Conservation (phyloP, 2,113 vertebrate genomes). For the Corythaeola cristata region DNA sequence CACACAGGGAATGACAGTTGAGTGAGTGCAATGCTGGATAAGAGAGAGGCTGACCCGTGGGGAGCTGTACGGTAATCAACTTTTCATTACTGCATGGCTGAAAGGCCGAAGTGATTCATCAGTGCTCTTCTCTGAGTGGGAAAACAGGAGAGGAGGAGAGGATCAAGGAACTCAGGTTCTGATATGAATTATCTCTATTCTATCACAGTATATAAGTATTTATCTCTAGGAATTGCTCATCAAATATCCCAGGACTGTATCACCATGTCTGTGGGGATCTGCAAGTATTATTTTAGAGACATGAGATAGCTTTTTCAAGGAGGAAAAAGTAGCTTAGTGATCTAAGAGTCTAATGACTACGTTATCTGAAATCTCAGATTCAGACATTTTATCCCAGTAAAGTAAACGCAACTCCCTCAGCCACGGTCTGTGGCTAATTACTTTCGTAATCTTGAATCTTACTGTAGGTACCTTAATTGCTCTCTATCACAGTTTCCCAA, state of each 20-base stretch:
- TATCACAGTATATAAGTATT: not conserved
- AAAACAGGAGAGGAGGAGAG: not conserved
- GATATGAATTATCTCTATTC: not conserved
- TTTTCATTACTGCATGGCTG: not conserved
- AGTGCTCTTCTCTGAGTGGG: not conserved
- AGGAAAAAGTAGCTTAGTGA: not conserved
- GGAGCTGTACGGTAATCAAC: not conserved
- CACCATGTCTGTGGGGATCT: not conserved
- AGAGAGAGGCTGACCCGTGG: not conserved
- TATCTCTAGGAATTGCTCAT: not conserved
- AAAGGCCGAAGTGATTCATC: slow-evolving; percentile 4
- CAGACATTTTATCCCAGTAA: not conserved
- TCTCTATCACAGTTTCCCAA: not conserved
- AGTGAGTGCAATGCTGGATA: not conserved
- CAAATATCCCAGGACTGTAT: not conserved
- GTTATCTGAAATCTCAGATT: not conserved
- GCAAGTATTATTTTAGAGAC: not conserved
- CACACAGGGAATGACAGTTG: not conserved
- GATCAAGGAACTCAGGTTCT: not conserved
- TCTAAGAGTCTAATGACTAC: not conserved
- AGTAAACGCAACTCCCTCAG: not conserved
- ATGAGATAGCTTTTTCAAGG: not conserved
- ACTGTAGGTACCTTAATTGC: not conserved
- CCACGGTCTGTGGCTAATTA: not conserved
- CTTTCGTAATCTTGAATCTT: slow-evolving; percentile 12